Evolutionary conservation across 2,888 invertebrate species (phyloP).

Genomic region (Parelbella ahira): DNA sequence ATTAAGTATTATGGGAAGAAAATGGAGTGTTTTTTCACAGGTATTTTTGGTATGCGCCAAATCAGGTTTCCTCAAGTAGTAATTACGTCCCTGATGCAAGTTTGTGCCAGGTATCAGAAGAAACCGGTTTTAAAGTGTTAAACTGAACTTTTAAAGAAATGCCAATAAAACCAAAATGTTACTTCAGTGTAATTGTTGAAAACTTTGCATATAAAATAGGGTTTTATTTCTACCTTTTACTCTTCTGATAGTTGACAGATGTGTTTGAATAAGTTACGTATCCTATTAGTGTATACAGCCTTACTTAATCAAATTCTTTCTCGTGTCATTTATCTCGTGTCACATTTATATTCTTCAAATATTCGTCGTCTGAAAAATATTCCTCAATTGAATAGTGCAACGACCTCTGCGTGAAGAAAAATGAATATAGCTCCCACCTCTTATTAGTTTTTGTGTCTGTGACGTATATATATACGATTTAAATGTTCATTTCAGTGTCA

Average conservation of each 20-base stretch:
- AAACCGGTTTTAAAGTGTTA: constrained; percentile 32
- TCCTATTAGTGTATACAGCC: too few species aligned
- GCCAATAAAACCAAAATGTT: too few species aligned
- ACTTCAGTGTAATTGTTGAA: too few species aligned
- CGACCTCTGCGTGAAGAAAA: neutral
- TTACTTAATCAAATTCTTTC: neutral
- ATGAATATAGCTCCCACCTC: neutral
- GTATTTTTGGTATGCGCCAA: neutral
- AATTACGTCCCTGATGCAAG: constrained; percentile 52
- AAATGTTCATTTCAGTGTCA: too few species aligned
- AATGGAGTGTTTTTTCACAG: neutral
- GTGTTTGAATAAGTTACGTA: too few species aligned
- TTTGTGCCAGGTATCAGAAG: constrained; percentile 40
- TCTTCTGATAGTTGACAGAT: too few species aligned
- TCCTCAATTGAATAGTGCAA: neutral
- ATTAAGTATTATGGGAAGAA: too few species aligned
- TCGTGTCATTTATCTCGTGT: neutral
- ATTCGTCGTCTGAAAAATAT: neutral
- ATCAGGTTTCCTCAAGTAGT: constrained; percentile 13
- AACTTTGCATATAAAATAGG: too few species aligned
- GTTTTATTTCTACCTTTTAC: too few species aligned
- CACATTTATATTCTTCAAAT: neutral
- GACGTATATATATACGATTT: too few species aligned
- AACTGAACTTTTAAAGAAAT: too few species aligned
- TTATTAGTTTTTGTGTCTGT: too few species aligned